Base-by-base conservation (phyloP, 2,797 vertebrate genomes). In the Poeciliopsis presidionis region DNA sequence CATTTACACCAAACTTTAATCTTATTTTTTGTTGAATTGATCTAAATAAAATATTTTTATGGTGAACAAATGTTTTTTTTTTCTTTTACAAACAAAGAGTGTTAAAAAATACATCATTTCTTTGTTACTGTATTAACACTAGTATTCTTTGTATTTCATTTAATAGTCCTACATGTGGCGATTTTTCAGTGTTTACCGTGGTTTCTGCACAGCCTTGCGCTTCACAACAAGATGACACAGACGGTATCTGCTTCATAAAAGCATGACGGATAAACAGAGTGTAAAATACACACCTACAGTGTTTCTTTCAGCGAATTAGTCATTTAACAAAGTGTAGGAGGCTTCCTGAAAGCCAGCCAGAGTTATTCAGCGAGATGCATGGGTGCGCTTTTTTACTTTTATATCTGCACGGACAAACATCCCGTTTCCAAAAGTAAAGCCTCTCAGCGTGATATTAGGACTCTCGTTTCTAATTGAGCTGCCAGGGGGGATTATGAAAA, bases 401-500 rank as follows among this genome's bases (percentile, higher is more conserved):
- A 12, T 39, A 45, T 30, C 46, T 12, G 46, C 41, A 45, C 1
- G 7, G 11, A 20, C 33, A 74, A 76, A 71, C 76, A 81, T 80
- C 36, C 67, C 45, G 80, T 78, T 78, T 49, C 70, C 73, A 76
- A 13, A 74, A 74, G 49, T 53, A 74, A 84, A 86, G 81, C 41
- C 76, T 78, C 11, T 82, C 59, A 55, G 8, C 59, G 72, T 85
- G 72, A 86, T 82, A 61, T 74, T 45, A 74, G 45, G 78, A 82
- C 71, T n/a, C 79, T 74, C 28, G 63, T 87, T 77, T 83, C 63
- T 84, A 84, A 83, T 75, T 9, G 1, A 63, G 71, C 67, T 82
- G 76, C 59, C 78, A 86, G 73, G 79, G 30, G 67, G 78, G 76
- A 87, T 87, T 82, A 82, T 88, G 47, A 79, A 86, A 86, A 92